Evolutionary conservation across 2,888 invertebrate species (phyloP), one percentile per base, ranked within the genome.

Genomic region (Trachelus tabidus): DNA sequence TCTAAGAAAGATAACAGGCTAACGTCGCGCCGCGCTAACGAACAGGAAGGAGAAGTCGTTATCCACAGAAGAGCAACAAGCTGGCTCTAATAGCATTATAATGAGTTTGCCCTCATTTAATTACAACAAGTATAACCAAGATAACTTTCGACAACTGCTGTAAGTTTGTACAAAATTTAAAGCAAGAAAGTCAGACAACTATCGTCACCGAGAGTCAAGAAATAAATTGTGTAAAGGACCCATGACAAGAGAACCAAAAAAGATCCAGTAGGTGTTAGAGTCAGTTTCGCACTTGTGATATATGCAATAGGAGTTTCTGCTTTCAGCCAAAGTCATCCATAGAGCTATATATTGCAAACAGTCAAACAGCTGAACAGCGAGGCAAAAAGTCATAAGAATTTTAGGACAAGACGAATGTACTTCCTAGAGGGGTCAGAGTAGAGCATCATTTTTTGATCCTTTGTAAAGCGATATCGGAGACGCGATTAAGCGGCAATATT

Each of bases 21-120:
- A 73, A 69, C 35, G 69, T 56, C n/a, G 33, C 73, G 31, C 6
- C 33, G 56, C 33, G 23, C 68, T 33, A 68, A 34, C 34, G 74
- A 56, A 31, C 68, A 79, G 31, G 69, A 77, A 77, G 33, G 34
- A 73, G n/a, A 77, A 69, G 76, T 73, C 73, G 75, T 76, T 73
- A 77, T 77, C 74, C 56, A 35, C 69, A 78, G 73, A 68, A 73
- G 69, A 73, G 79, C 77, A 79, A 76, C 76, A 79, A 78, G 77
- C 77, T 76, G 75, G 11, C 68, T 68, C 73, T 79, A 77, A 81
- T 79, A 75, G 76, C 74, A 79, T 78, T 78, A 40, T 78, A 78
- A 81, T 79, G 81, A 77, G 76, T 76, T 77, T 76, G 34, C 74
- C 76, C 73, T 69, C 69, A 76, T 78, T 30, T 68, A 77, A 34